Evolutionary conservation across 2,113 vertebrate genomes (phyloP), one percentile per base, ranked within the genome.

Genomic region (Spilogale gracilis): DNA sequence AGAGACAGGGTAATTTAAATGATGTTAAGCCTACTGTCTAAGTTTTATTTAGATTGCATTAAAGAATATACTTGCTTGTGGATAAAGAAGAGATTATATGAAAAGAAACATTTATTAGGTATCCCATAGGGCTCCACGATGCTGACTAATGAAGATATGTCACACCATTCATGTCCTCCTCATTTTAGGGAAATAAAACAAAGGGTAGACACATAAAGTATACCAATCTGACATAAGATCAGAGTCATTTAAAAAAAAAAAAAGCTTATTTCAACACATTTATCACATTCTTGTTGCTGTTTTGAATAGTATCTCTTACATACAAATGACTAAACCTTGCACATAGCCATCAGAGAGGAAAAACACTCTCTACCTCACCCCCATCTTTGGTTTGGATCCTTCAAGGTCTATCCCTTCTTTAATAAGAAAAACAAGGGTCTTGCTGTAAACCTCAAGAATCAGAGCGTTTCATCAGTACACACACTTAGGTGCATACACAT

Each of bases 11-110:
- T 1, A 61, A 60, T 61, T 89, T 61, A 92, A 83, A 85, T 20
- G 69, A 84, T 43, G 56, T 8, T 58, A 89, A 73, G 21, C 43
- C 85, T 48, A 32, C 25, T 78, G n/a, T 32, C 82, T 87, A 78
- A 43, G 6, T 63, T 95, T 83, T 80, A 76, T 81, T 92, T 96
- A 92, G 58, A 94, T 32, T 63, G 56, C 45, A 30, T 54, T 13
- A 74, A 86, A 83, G 48, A 92, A 83, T 60, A 9, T 32, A 63
- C 63, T 80, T 90, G 60, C 50, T 61, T 74, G 56, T 30, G 11
- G 67, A 54, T 52, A 94, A 25, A 92, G 58, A 94, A 48, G 8
- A 73, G 23, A 74, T 48, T 80, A 54, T 9, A 76, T 18, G 43
- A 85, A 52, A 73, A 89, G 32, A 85, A 65, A 85, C 3, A 71